phyloP scores from a whole-genome alignment of 2,888 invertebrate genomes.

The Thecocarcelia acutangulata region DNA sequence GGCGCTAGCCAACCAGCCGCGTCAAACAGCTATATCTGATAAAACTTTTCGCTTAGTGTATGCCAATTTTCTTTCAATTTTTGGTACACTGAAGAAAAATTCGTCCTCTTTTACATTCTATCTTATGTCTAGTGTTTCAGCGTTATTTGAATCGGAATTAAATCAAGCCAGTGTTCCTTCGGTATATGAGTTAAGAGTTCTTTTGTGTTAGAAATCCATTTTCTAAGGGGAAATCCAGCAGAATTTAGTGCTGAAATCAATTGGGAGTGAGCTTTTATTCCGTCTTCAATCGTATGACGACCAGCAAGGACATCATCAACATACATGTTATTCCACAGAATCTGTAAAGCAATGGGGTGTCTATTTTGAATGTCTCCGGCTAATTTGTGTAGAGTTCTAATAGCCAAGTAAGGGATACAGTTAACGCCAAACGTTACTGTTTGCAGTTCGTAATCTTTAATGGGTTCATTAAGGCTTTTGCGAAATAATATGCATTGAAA shows the following conservation, averaged over 20 bases:
- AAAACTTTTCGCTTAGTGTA: slow-evolving; percentile 43
- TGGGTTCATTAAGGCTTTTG: too few species aligned
- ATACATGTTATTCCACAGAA: slow-evolving; percentile 2
- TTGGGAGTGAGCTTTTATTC: background rate
- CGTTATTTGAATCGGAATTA: background rate
- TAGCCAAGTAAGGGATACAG: too few species aligned
- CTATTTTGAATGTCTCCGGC: background rate
- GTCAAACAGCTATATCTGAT: slow-evolving; percentile 56
- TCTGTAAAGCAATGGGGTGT: background rate
- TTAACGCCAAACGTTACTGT: too few species aligned
- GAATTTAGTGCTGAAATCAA: background rate
- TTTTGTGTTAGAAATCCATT: background rate
- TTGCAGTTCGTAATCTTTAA: too few species aligned
- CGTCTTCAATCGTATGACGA: background rate
- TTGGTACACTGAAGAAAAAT: background rate
- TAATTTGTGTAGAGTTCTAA: too few species aligned
- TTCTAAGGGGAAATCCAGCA: background rate
- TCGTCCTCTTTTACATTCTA: background rate
- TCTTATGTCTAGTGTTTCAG: background rate
- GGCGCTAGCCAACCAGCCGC: slow-evolving; percentile 64
- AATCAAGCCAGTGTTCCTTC: too few species aligned
- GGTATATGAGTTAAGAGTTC: background rate
- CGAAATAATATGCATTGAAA: slow-evolving; percentile 17
- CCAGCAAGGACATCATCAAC: background rate
- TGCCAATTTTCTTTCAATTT: background rate